phyloP scores from a whole-genome alignment of 2,113 vertebrate genomes.

The Guaruba guarouba region DNA sequence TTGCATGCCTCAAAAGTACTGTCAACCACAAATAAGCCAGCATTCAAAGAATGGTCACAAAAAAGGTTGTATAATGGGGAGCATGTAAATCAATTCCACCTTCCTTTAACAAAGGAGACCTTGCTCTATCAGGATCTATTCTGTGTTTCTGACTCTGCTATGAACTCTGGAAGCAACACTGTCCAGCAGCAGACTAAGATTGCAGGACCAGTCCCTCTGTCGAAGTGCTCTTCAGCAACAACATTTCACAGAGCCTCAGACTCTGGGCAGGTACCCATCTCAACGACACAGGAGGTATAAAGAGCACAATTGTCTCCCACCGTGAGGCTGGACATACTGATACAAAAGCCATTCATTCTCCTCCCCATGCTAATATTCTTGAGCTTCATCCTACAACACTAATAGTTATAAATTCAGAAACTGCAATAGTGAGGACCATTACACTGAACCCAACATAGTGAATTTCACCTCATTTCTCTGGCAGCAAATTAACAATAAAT shows the following conservation, averaged over 20 bases:
- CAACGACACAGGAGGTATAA: not conserved
- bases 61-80: not conserved
- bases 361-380: not conserved
- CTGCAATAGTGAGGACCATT: not conserved
- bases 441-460: fast-evolving
- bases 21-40: not conserved
- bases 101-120: not conserved
- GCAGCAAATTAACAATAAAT: not conserved
- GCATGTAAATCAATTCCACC: not conserved
- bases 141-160: not conserved
- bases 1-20: not conserved
- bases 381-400: not conserved
- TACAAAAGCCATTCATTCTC: not conserved
- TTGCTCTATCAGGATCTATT: not conserved
- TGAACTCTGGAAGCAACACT: not conserved
- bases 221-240: not conserved
- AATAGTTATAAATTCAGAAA: not conserved
- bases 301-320: too few species aligned
- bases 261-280: not conserved
- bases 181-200: fast-evolving
- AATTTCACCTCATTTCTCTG: not conserved
- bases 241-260: not conserved
- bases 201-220: not conserved
- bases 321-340: not conserved
- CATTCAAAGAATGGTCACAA: not conserved